Evolutionary conservation across 2,113 vertebrate species (phyloP).

Genomic region (Cebus imitator): DNA sequence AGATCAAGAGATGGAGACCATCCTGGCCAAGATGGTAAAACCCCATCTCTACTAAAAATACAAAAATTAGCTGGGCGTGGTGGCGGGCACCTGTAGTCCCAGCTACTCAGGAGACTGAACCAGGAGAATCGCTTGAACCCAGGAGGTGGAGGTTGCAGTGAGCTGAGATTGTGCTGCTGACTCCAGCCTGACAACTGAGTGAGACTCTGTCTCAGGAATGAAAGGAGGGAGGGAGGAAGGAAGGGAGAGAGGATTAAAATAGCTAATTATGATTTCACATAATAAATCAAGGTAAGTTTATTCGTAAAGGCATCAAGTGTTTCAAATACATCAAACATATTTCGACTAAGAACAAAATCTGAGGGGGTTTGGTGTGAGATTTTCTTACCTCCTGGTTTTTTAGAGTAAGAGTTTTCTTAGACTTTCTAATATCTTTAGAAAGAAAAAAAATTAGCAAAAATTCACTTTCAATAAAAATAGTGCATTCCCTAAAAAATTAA

Average conservation of each 20-base stretch:
- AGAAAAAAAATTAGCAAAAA: not conserved
- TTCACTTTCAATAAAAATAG: not conserved
- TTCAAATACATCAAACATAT: not conserved
- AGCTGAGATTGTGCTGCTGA: too few relatives aligned
- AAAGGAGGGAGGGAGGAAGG: too few relatives aligned
- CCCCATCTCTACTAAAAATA: too few relatives aligned
- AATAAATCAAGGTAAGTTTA: not conserved
- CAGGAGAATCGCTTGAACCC: too few relatives aligned
- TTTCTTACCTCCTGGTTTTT: not conserved
- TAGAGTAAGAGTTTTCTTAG: not conserved
- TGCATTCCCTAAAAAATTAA: not conserved
- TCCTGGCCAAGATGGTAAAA: too few relatives aligned
- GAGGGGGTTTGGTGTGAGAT: not conserved
- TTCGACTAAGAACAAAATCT: not conserved
- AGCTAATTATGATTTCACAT: conserved; percentile 24
- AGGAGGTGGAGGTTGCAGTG: too few relatives aligned
- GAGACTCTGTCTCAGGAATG: too few relatives aligned
- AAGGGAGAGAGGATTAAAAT: not conserved
- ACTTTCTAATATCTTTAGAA: not conserved
- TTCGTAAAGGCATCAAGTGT: not conserved
- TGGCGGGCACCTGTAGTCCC: too few relatives aligned
- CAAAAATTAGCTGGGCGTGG: too few relatives aligned
- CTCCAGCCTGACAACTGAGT: too few relatives aligned
- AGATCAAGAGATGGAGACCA: too few relatives aligned
- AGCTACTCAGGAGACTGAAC: too few relatives aligned